phyloP scores from a whole-genome alignment of 2,888 invertebrate species.

The Nomada fabriciana region DNA sequence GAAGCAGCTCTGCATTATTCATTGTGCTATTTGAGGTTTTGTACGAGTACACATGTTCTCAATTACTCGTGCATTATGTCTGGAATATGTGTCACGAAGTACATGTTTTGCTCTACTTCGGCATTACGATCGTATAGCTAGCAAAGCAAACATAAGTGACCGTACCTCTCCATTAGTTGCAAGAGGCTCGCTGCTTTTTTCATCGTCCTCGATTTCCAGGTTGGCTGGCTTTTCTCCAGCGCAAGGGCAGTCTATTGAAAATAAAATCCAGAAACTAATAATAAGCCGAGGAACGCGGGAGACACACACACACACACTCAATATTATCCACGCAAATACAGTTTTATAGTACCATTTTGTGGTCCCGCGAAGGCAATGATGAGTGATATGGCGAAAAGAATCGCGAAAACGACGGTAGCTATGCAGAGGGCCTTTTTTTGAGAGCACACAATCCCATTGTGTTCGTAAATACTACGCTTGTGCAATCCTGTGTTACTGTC shows the following conservation, averaged over 20 bases:
- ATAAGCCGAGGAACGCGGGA: neutral
- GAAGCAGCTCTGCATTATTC: conserved; percentile 6
- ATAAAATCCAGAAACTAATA: neutral
- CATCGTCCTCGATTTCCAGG: conserved; percentile 87
- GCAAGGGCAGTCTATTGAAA: conserved; percentile 88
- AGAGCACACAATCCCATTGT: conserved; percentile 93
- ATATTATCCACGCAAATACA: neutral
- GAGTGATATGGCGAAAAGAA: conserved; percentile 92
- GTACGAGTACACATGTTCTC: conserved; percentile 18
- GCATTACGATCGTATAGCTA: conserved; percentile 30
- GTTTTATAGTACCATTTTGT: conserved; percentile 88
- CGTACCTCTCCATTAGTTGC: conserved; percentile 88
- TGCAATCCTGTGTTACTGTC: conserved; percentile 88
- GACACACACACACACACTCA: neutral
- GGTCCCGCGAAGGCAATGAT: conserved; percentile 96
- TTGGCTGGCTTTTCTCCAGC: conserved; percentile 88
- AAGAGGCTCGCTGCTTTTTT: conserved; percentile 88
- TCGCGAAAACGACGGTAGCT: conserved; percentile 91
- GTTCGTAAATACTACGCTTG: conserved; percentile 89
- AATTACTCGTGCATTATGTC: conserved; percentile 35
- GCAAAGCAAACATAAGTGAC: conserved; percentile 21
- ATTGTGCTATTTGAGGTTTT: conserved; percentile 24
- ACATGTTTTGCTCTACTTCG: conserved; percentile 45
- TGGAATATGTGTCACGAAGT: conserved; percentile 31
- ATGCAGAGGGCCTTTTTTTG: conserved; percentile 94